Conservation (phyloP, 2,113 vertebrate species). For the Rhizomys pruinosus region DNA sequence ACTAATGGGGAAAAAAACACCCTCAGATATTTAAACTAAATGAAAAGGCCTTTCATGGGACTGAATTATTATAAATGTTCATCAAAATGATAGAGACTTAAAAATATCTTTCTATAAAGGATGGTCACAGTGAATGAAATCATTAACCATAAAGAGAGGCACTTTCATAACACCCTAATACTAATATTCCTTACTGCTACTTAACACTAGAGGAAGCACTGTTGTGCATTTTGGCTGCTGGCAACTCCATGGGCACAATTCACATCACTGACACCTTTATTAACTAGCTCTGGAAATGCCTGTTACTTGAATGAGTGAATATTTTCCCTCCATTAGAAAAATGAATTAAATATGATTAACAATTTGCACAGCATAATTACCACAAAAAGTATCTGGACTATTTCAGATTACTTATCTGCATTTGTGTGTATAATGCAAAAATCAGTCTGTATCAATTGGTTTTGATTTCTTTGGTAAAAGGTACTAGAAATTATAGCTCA, state of each 20-base stretch:
- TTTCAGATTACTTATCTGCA: conserved; percentile 24
- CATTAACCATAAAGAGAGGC: background rate
- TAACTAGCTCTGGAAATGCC: conserved; percentile 28
- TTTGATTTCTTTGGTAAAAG: conserved; percentile 49
- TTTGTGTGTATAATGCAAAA: conserved; percentile 35
- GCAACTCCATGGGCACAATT: background rate
- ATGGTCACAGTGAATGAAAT: background rate
- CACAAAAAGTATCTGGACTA: background rate
- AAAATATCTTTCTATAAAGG: background rate
- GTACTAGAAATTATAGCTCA: background rate
- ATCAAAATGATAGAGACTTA: background rate
- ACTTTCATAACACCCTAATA: conserved; percentile 31
- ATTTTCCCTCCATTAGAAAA: conserved; percentile 33
- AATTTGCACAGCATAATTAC: background rate
- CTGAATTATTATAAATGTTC: background rate
- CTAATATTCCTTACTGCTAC: background rate
- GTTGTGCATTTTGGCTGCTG: conserved; percentile 47
- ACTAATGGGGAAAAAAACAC: background rate
- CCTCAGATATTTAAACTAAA: conserved; percentile 19
- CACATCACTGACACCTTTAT: background rate
- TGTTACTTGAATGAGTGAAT: background rate
- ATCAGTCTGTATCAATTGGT: conserved; percentile 23
- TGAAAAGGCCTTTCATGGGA: background rate
- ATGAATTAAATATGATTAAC: background rate
- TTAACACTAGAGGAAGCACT: conserved; percentile 15